phyloP scores from a whole-genome alignment of 1,140 invertebrate genomes.

The Polypedilum vanderplanki region DNA sequence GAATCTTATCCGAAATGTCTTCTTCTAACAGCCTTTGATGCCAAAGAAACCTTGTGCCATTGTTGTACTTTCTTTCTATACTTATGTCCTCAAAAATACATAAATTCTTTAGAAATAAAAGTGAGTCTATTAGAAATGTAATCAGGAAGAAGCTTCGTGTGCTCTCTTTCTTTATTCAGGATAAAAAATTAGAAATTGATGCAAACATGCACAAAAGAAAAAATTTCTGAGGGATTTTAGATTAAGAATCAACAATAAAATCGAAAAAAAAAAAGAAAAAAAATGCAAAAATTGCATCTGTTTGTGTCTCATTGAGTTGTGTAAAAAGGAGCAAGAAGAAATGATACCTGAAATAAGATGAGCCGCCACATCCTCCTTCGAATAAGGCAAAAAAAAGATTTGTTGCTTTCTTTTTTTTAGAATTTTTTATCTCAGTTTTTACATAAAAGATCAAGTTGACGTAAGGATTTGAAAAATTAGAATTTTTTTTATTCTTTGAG shows the following conservation, averaged over 20 bases:
- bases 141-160: no score
- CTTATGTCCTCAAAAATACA: neutral
- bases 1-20: constrained; percentile 15
- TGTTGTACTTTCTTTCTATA: neutral
- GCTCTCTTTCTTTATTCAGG: no score
- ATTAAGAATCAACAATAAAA: constrained; percentile 12
- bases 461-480: no score
- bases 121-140: neutral
- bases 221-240: neutral
- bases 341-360: no score
- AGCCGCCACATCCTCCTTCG: no score
- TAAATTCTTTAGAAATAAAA: neutral
- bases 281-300: constrained; percentile 18
- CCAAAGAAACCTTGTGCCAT: constrained; percentile 1
- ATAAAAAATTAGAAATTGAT: neutral
- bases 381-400: no score
- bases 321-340: no score
- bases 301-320: neutral
- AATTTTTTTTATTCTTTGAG: no score
- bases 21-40: neutral
- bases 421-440: no score
- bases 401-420: no score
- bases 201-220: neutral
- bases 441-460: no score
- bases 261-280: neutral